phyloP scores from a whole-genome alignment of 2,797 vertebrate species.

The Ctenopoma kingsleyae region DNA sequence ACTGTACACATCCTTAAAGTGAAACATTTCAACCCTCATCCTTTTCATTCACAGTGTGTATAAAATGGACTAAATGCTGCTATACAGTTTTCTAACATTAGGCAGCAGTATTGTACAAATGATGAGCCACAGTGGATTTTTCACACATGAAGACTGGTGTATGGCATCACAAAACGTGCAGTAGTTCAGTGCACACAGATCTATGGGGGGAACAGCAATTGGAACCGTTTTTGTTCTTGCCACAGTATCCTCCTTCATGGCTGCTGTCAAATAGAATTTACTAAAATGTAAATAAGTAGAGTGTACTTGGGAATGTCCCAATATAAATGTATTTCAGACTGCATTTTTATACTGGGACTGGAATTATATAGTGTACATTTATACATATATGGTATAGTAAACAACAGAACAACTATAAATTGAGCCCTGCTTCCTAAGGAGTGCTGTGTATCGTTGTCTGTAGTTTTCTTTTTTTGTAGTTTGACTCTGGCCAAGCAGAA shows the following conservation, averaged over 20 bases:
- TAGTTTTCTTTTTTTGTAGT: conserved; percentile 23
- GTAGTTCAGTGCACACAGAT: conserved; percentile 44
- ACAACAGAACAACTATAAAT: conserved; percentile 33
- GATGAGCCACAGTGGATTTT: conserved; percentile 26
- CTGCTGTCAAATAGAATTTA: conserved; percentile 62
- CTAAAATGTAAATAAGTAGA: conserved; percentile 60
- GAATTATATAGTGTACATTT: conserved; percentile 47
- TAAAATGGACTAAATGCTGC: conserved; percentile 65
- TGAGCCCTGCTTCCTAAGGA: conserved; percentile 35
- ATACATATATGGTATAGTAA: conserved; percentile 58
- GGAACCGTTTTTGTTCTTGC: conserved; percentile 32
- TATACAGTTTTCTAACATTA: conserved; percentile 74
- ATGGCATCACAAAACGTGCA: conserved; percentile 47
- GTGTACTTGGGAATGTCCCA: conserved; percentile 31
- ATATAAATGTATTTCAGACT: conserved; percentile 47
- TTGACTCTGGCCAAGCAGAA: conserved; percentile 46
- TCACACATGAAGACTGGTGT: conserved; percentile 31
- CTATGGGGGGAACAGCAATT: conserved; percentile 46
- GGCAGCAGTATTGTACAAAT: conserved; percentile 81
- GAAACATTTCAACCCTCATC: conserved; percentile 44
- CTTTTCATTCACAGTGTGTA: conserved; percentile 68
- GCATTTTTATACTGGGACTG: conserved; percentile 36
- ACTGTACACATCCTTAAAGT: conserved; percentile 81
- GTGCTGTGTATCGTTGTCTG: conserved; percentile 35
- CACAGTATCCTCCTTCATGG: conserved; percentile 40